Conservation (phyloP, 64 coral and sea anemone genomes). For the Hydrozoanthus tunicans region DNA sequence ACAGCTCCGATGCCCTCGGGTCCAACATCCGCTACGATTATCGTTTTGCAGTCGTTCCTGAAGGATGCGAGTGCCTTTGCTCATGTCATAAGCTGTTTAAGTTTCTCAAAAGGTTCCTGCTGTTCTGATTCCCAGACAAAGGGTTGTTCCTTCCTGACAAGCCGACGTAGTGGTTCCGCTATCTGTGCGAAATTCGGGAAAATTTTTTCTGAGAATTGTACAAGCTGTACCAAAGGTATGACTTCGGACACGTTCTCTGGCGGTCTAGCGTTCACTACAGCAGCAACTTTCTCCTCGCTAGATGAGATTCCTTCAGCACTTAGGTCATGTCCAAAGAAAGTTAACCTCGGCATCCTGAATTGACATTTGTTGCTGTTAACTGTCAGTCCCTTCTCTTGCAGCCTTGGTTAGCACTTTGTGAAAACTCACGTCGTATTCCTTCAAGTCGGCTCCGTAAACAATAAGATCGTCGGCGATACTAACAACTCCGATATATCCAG, state of each 20-base stretch:
- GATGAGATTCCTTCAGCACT: constrained; percentile 21
- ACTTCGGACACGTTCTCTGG: constrained; percentile 35
- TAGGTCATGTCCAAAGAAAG: constrained; percentile 57
- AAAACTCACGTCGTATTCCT: not conserved
- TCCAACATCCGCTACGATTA: too few species aligned
- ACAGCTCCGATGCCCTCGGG: too few species aligned
- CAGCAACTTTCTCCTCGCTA: constrained; percentile 59
- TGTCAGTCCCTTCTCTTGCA: not conserved
- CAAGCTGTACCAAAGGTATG: constrained; percentile 45
- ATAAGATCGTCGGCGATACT: not conserved
- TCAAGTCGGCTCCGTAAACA: not conserved
- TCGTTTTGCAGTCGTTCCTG: too few species aligned
- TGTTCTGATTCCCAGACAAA: not conserved
- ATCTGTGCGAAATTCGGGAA: constrained; percentile 38
- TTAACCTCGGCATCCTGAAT: constrained; percentile 25
- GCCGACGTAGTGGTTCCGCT: constrained; percentile 12
- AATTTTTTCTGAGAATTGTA: constrained; percentile 55
- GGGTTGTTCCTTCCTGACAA: constrained; percentile 19
- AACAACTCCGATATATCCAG: not conserved
- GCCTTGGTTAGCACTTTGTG: not conserved
- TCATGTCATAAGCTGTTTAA: constrained; percentile 29
- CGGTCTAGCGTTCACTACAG: constrained; percentile 22
- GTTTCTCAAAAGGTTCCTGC: constrained; percentile 15
- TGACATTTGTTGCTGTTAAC: constrained; percentile 46
- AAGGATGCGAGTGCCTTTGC: constrained; percentile 29